These are phyloP conservation scores for Apomyelois bistriatella DNA, from an alignment of 2,888 invertebrate genomes.

Conservation along the genomic window DNA sequence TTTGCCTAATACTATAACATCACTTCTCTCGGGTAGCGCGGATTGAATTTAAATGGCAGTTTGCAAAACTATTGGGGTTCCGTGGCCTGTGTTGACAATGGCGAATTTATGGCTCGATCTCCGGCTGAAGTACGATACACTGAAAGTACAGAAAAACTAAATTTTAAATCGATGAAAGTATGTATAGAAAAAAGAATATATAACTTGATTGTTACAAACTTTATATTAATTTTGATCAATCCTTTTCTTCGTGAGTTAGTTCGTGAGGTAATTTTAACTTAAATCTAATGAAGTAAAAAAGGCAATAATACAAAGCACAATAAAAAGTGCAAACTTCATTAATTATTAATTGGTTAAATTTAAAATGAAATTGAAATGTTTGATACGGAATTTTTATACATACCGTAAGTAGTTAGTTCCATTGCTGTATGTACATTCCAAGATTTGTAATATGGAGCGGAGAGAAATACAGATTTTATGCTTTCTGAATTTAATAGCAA, in stretches of 20 bases:
- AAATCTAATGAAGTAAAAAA: too few species aligned
- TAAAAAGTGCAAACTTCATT: too few species aligned
- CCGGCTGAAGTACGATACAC: neutral
- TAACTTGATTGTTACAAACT: neutral
- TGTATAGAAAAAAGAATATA: too few species aligned
- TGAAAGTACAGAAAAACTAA: neutral
- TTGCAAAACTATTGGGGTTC: conserved; percentile 11
- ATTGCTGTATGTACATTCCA: neutral
- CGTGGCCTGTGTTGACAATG: conserved; percentile 12
- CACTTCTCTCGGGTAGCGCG: neutral
- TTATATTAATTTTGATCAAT: too few species aligned
- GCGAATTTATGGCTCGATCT: neutral
- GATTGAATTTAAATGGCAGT: conserved; percentile 13
- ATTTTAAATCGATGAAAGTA: neutral
- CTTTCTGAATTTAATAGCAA: conserved; percentile 2
- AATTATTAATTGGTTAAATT: too few species aligned
- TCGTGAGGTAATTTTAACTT: too few species aligned
- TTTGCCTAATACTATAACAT: neutral
- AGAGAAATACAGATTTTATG: neutral
- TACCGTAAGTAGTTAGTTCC: too few species aligned
- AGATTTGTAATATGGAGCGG: neutral
- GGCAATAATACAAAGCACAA: too few species aligned
- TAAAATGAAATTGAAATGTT: too few species aligned
- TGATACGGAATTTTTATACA: too few species aligned
- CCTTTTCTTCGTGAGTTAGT: too few species aligned